phyloP scores from a whole-genome alignment of 2,888 invertebrate genomes.

The Frankliniella fusca region DNA sequence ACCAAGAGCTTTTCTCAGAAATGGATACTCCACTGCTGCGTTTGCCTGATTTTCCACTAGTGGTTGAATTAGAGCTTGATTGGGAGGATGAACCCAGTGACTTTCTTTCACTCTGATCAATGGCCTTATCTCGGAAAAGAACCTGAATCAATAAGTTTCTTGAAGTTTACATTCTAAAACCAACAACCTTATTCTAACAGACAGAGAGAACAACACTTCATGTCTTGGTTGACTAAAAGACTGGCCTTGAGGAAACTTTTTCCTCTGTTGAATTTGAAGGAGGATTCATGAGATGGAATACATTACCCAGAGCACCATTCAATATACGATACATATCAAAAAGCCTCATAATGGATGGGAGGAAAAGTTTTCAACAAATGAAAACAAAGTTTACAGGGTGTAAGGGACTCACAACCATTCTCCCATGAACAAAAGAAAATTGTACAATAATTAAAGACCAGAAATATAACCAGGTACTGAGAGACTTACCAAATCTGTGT shows the following conservation, averaged over 20 bases:
- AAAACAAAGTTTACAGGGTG: no score
- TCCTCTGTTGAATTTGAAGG: not conserved
- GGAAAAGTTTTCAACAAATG: not conserved
- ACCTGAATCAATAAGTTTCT: not conserved
- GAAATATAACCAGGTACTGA: not conserved
- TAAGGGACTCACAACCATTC: no score
- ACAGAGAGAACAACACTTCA: not conserved
- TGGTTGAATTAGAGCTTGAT: not conserved
- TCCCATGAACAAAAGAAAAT: no score
- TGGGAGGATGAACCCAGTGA: not conserved
- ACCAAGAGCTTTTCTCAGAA: not conserved
- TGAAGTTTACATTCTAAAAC: not conserved
- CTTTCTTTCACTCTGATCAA: constrained; percentile 7
- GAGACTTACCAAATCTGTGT: not conserved
- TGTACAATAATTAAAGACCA: not conserved
- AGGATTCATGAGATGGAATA: constrained; percentile 23
- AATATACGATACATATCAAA: constrained; percentile 14
- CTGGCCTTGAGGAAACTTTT: not conserved
- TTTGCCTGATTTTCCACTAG: constrained; percentile 24
- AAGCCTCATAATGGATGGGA: not conserved
- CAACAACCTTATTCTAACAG: not conserved
- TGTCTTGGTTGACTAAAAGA: not conserved
- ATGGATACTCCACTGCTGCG: not conserved
- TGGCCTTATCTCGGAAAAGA: not conserved
- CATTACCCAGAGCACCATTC: not conserved